Evolutionary conservation across 2,113 vertebrate species (phyloP), one percentile per base, ranked within the genome.

Genomic region (Oceanodroma tethys): DNA sequence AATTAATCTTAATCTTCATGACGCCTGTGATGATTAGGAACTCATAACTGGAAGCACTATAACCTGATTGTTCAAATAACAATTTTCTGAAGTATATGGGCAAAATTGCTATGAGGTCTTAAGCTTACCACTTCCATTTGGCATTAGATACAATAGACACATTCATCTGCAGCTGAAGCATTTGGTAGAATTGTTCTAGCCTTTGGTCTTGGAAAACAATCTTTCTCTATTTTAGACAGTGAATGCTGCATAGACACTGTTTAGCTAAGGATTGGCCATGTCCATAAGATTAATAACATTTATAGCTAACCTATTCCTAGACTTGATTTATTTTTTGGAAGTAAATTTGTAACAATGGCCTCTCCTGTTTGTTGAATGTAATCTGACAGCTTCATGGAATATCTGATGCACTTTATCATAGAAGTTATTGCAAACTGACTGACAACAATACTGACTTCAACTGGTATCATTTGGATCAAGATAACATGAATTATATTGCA

Each of bases 1-100:
- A 95, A 92, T 86, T 95, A 91, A 80, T 70, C 71, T 88, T 94
- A 84, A 92, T 90, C 94, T 93, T 80, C 34, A 30, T 45, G 76
- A 95, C 95, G 73, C 48, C 59, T 63, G 32, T 81, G 81, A 30
- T 95, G 73, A 86, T 91, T 91, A 81, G 93, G 34, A 95, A 32
- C 80, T 90, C 56, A n/a, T 22, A 67, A 91, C 72, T 95, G 81
- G 83, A 87, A 95, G 81, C 40, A 13, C 56, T 71, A 5, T 76
- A 90, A 81, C 65, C 52, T 95, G 91, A 63, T 53, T 86, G 65
- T 73, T 95, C 90, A 81, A 87, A 60, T 72, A 60, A 59, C 63
- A 86, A 16, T 83, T 84, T 80, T 56, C 86, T 93, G 68, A 86
- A 56, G 60, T 86, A 7, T n/a, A 81, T 80, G 65, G 96, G 80